Evolutionary conservation across 2,113 vertebrate species (phyloP), one percentile per base, ranked within the genome.

Genomic region (Microtus ochrogaster): DNA sequence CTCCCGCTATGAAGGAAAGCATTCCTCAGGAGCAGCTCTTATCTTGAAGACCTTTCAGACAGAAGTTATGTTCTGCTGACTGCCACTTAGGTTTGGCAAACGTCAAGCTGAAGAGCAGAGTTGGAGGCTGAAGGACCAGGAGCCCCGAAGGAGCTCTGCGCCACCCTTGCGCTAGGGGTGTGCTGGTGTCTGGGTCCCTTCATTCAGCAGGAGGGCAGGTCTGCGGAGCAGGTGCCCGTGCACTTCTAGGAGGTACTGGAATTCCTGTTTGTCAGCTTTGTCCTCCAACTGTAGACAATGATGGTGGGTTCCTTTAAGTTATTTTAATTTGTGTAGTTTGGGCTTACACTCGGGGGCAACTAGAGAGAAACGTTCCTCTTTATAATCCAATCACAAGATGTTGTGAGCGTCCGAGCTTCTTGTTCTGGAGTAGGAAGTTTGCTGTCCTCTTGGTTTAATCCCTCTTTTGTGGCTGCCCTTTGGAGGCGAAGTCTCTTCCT

Each of bases 381-480:
- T 79, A 65, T 55, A 55, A 79, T 65, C 7, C 74, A 78, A 16
- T 79, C 68, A 72, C 26, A 79, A 88, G 88, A 92, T 65, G 22
- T 28, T 66, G 24, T 73, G n/a, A 95, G 63, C 61, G 28, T 66
- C 85, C 44, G 73, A 94, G 26, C 65, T 52, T 21, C 58, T 89
- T 5, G 24, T 39, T 61, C 28, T 82, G 76, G 87, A 73, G 66
- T 72, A 78, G 65, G 73, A 79, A 92, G 90, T 16, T 84, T 95
- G 41, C 72, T 83, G 79, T 96, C 89, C 19, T 84, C 85, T 63
- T 83, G 77, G 30, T 90, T 88, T 91, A 96, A 94, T 77, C 47
- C 47, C 4, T 84, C 44, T 92, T 96, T 95, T 84, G 74, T 79
- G 81, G 74, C 63, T 92, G 44, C 19, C 65, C 92, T 84, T 86